Base-by-base conservation (phyloP, 2,797 vertebrate genomes). In the Sternotherus odoratus region DNA sequence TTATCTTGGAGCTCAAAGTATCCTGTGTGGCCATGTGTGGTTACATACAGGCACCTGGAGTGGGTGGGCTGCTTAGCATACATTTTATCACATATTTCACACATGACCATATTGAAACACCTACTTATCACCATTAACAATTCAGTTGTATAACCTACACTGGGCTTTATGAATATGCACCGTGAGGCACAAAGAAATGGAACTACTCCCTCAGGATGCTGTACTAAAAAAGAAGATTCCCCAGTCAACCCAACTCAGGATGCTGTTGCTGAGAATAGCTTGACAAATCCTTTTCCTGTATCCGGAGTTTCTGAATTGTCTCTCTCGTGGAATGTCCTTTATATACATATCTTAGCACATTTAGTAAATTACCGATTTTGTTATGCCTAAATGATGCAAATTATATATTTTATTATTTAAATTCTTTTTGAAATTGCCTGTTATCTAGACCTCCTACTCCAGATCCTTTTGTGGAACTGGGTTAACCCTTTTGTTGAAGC, bases 161-260 rank as follows among this genome's bases (percentile, higher is more conserved):
- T 30, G n/a, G 16, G 94, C 87, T 81, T 92, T 85, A 92, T 96
- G 87, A 96, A 88, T 87, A 94, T 24, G 77, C 78, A 86, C 79
- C 93, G 87, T 2, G 33, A 95, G 77, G 82, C 90, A 95, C 50
- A 93, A 87, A 74, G 89, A 96, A 87, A 63, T 94, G 90, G 85
- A 93, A 77, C 86, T 94, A 33, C 50, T 96, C 83, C 79, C 95
- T 89, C 48, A 82, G 89, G 88, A 94, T 85, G 78, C 75, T 36
- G 19, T 84, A 77, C 77, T 89, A 78, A 83, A 90, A 93, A 93
- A 79, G 82, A 88, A 60, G 82, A 81, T 75, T 94, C 79, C 86
- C 85, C 9, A 74, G 84, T 82, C 86, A 91, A 77, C 86, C 83
- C 80, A 53, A 53, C 79, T 95, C 75, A 82, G 89, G 39, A 94